Conservation (phyloP, 2,888 invertebrate genomes). For the Pseudanteris insignis region DNA sequence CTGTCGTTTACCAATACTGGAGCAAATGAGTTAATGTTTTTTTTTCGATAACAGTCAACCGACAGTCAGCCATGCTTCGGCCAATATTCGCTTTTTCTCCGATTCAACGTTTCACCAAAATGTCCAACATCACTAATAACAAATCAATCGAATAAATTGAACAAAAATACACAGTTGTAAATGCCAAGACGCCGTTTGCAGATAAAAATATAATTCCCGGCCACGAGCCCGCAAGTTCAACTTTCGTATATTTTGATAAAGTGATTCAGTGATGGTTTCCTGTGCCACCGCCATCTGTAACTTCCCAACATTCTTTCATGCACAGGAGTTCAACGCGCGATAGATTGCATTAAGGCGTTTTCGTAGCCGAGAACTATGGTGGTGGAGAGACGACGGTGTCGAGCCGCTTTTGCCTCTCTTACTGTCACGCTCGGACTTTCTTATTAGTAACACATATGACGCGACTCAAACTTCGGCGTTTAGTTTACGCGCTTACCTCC, state of each 20-base stretch:
- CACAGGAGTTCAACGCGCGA: constrained; percentile 44
- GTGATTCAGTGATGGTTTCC: constrained; percentile 43
- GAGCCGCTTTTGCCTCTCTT: constrained; percentile 40
- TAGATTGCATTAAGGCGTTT: constrained; percentile 45
- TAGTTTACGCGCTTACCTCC: constrained; percentile 17
- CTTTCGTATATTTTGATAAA: constrained; percentile 41
- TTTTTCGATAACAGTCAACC: too few species aligned
- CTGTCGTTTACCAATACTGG: too few species aligned
- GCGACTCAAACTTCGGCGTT: constrained; percentile 34
- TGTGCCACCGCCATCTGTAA: constrained; percentile 39
- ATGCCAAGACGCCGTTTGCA: too few species aligned
- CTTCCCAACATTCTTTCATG: constrained; percentile 38
- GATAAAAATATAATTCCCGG: too few species aligned
- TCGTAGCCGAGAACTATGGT: constrained; percentile 42
- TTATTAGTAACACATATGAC: constrained; percentile 39
- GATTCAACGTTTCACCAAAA: too few species aligned
- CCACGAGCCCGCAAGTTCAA: constrained; percentile 1
- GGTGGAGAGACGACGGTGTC: constrained; percentile 54
- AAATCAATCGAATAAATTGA: too few species aligned
- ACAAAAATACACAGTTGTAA: too few species aligned
- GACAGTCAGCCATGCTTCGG: too few species aligned
- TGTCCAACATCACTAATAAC: too few species aligned
- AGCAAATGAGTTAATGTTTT: too few species aligned
- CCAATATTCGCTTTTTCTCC: too few species aligned
- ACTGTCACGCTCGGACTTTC: constrained; percentile 34